Evolutionary conservation across 2,888 invertebrate genomes (phyloP).

Genomic region (Leptinotarsa juncta): DNA sequence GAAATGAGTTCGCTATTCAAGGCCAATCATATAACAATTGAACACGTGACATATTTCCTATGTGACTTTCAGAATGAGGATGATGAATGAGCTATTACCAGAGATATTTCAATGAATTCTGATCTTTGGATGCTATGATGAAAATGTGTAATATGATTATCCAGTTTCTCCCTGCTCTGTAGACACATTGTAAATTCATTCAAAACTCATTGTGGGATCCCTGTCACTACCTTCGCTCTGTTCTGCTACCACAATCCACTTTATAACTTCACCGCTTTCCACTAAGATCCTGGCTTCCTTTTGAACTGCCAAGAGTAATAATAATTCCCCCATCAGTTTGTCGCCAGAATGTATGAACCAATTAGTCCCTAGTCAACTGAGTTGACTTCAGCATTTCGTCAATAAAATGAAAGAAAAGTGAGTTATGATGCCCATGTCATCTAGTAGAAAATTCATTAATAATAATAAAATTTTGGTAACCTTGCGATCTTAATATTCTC

Average conservation of each 20-base stretch:
- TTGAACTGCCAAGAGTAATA: constrained; percentile 51
- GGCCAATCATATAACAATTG: too few species aligned
- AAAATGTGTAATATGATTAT: too few species aligned
- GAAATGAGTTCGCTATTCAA: too few species aligned
- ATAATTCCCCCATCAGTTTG: constrained; percentile 45
- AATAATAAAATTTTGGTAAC: constrained; percentile 36
- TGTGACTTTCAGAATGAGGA: too few species aligned
- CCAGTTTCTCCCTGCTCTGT: background rate
- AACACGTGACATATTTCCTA: too few species aligned
- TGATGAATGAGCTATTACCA: too few species aligned
- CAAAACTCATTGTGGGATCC: background rate
- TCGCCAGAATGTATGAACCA: constrained; percentile 38
- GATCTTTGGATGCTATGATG: too few species aligned
- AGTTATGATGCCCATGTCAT: constrained; percentile 30
- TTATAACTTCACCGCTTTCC: constrained; percentile 54
- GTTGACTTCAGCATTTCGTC: background rate
- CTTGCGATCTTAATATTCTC: constrained; percentile 10
- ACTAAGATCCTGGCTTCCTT: constrained; percentile 54
- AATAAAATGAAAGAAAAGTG: constrained; percentile 30
- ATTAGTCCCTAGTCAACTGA: constrained; percentile 28
- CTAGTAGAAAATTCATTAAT: constrained; percentile 31
- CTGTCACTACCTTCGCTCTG: constrained; percentile 37
- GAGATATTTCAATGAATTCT: too few species aligned
- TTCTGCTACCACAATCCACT: constrained; percentile 50
- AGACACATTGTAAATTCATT: background rate